Base-by-base conservation (phyloP, 2,113 vertebrate species). In the Corapipo altera region DNA sequence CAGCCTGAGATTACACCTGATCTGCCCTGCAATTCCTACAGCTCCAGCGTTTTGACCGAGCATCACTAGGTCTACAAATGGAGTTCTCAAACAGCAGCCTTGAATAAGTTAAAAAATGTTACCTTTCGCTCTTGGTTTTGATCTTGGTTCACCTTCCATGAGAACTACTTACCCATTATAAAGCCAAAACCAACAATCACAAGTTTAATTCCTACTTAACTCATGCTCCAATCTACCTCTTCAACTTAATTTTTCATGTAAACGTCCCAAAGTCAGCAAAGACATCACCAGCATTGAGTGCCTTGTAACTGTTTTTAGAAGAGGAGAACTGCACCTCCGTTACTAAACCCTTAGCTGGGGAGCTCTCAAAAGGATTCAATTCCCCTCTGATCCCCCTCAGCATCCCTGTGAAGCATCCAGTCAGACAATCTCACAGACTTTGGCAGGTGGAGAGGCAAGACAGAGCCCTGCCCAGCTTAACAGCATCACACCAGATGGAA, bases 401-500 rank as follows among this genome's bases (percentile, higher is more conserved):
- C 89, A 80, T 44, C 69, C 65, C 32, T 18, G 41, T 52, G 35
- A 61, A 75, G 51, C 81, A 80, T 32, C 93, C 75, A 54, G 78
- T 41, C 6, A 1, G 78, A 75, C 46, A 69, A 41, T 52, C 51
- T 52, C 71, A 41, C 6, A 20, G 86, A 75, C 43, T 75, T 66
- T 67, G 49, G 76, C 37, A 73, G 72, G 65, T 58, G 61, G 90
- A 78, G 61, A 70, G 58, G 71, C 6, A 3, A 94, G 85, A 89
- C 69, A 48, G 69, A 71, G 73, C 65, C 88, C 73, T 85, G 59
- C 55, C 81, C 66, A 66, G 57, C 43, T 88, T 54, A 74, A 71
- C 57, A 74, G 33, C 90, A 91, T 39, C 80, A 5, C 79, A 51
- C 44, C 90, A 95, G 85, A 93, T 71, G 91, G 94, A 95, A 91